These are phyloP conservation scores for Halcyon senegalensis DNA, from an alignment of 2,113 vertebrate genomes.

Conservation along the genomic window DNA sequence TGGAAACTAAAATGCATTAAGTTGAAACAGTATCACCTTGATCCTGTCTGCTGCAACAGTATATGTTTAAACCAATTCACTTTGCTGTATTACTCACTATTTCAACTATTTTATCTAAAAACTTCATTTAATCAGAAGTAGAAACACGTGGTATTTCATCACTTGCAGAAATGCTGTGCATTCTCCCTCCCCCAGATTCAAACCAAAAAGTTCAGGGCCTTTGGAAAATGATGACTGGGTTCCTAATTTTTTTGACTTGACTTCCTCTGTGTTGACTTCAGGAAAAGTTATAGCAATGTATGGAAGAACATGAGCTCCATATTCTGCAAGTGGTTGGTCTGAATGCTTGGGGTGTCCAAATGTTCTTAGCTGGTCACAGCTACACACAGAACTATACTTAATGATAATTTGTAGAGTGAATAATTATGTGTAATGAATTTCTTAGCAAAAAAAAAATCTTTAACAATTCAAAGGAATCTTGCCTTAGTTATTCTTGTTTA, in stretches of 20 bases:
- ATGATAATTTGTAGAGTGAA: background rate
- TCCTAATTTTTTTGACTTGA: background rate
- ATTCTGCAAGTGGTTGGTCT: background rate
- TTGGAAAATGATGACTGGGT: background rate
- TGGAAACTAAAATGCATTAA: background rate
- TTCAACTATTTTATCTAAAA: background rate
- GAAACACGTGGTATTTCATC: background rate
- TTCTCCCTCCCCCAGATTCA: background rate
- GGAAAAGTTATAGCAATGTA: background rate
- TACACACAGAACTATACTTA: background rate
- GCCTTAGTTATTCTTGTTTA: background rate
- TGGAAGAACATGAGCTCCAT: background rate
- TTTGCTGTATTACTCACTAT: background rate
- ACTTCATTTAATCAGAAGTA: background rate
- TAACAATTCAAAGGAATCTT: background rate
- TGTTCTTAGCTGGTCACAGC: background rate
- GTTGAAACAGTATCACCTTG: background rate
- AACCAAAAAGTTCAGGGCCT: background rate
- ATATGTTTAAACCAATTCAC: background rate
- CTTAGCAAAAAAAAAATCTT: background rate
- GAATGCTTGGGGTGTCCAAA: background rate
- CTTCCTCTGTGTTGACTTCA: background rate
- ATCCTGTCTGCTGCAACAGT: background rate
- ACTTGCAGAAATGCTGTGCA: background rate
- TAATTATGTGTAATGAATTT: background rate